Conservation (phyloP, 2,797 vertebrate genomes). For the Luscinia luscinia region DNA sequence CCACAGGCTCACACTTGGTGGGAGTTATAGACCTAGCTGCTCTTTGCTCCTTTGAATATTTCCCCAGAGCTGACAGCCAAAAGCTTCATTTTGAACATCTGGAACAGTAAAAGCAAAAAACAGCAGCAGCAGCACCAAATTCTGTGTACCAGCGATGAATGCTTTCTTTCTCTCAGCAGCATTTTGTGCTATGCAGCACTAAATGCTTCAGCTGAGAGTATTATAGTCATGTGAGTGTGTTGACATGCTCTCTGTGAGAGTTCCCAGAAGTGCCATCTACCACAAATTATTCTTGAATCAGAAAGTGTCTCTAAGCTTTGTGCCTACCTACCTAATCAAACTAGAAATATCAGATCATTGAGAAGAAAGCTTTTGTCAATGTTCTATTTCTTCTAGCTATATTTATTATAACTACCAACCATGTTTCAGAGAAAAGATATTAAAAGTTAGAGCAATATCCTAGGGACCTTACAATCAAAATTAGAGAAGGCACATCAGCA, state of each 20-base stretch:
- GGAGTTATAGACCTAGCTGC: not conserved
- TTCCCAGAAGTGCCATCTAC: not conserved
- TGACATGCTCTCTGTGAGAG: not conserved
- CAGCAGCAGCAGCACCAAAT: not conserved
- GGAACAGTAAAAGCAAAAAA: not conserved
- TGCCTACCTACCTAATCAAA: not conserved
- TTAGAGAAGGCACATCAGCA: conserved; percentile 12
- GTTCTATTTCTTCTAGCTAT: not conserved
- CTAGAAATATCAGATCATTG: not conserved
- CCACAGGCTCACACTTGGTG: accelerated
- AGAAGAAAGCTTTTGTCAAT: not conserved
- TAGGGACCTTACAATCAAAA: not conserved
- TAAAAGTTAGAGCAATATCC: conserved; percentile 21
- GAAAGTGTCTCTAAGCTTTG: not conserved
- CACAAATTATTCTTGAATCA: not conserved
- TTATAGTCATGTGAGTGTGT: not conserved
- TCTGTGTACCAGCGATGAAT: not conserved
- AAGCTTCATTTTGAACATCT: conserved; percentile 39
- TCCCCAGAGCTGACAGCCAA: not conserved
- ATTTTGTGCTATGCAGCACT: not conserved
- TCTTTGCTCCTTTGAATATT: not conserved
- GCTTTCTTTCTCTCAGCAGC: not conserved
- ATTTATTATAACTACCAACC: not conserved
- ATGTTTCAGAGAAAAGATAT: not conserved
- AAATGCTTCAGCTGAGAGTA: not conserved